Percentiles rank a stretch among this genome's conserved stretches.
Conservation (phyloP, 2,113 vertebrate species). For the Callipepla californica region DNA sequence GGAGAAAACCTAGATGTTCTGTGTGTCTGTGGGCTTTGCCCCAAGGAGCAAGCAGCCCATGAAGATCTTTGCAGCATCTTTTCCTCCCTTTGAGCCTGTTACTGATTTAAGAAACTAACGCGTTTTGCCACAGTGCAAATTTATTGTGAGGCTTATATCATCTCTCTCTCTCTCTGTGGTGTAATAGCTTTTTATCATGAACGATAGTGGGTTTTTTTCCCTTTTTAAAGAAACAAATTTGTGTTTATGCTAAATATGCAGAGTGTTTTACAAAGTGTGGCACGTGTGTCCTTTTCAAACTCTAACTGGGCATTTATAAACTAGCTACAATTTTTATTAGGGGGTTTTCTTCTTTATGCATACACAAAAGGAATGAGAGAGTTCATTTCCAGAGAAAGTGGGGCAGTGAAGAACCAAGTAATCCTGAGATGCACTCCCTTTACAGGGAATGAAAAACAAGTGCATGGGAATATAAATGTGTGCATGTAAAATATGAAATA, state of each 20-base stretch:
- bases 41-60: not conserved
- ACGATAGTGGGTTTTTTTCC: not conserved
- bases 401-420: not conserved
- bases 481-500: not conserved
- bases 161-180: not conserved
- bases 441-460: not conserved
- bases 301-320: not conserved
- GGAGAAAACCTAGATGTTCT: not conserved
- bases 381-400: not conserved
- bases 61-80: not conserved
- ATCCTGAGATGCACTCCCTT: not conserved
- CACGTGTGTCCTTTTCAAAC: not conserved
- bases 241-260: not conserved
- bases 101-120: not conserved
- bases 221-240: not conserved
- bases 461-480: too few species aligned
- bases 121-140: not conserved
- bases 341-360: not conserved
- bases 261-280: not conserved
- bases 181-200: not conserved
- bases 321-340: not conserved
- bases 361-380: not conserved
- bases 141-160: not conserved
- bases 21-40: not conserved
- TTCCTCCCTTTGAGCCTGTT: not conserved